Evolutionary conservation across 2,888 invertebrate genomes (phyloP), one percentile per base, ranked within the genome.

Genomic region (Acronicta alni): DNA sequence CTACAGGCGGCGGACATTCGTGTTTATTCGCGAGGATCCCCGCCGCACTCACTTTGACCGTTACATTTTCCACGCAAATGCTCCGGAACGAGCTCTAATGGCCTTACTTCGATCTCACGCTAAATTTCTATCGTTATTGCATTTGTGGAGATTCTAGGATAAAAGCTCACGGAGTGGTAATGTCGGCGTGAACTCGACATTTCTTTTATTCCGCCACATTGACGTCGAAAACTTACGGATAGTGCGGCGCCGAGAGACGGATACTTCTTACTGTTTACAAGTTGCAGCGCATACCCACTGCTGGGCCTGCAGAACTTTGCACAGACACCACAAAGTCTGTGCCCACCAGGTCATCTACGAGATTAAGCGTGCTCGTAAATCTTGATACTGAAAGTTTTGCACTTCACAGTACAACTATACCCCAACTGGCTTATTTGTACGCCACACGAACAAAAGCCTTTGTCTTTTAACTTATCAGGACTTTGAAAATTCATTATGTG

Each of bases 61-160:
- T 71, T 62, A 71, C 57, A 67, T 71, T 77, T 76, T 79, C 77
- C 74, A 72, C 68, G 60, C 63, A 67, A 79, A 76, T 68, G 61
- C 65, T 44, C n/a, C 54, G 61, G 65, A 62, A 72, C 68, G 63
- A 70, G 44, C 53, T 57, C 51, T 76, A 76, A 79, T 79, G 65
- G 63, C 52, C 67, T 63, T 57, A 53, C 67, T 78, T 72, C 73
- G 65, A 78, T 75, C 61, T 61, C 56, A 42, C 60, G 73, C 67
- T 56, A 69, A 77, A 67, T 75, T 72, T 72, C 60, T 63, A 63
- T 65, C 58, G 60, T 72, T 72, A 78, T 72, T 63, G 51, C 64
- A 63, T 75, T 67, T 72, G 54, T 48, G 26, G 30, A 54, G 51
- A 64, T 58, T 45, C 44, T 16, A 20, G 35, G 62, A 62, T 69